A percentile compares a stretch with the other conserved stretches of the same genome.
These are phyloP conservation scores for Augochlorella aurata DNA, from an alignment of 2,888 invertebrate genomes.

Conservation along the genomic window DNA sequence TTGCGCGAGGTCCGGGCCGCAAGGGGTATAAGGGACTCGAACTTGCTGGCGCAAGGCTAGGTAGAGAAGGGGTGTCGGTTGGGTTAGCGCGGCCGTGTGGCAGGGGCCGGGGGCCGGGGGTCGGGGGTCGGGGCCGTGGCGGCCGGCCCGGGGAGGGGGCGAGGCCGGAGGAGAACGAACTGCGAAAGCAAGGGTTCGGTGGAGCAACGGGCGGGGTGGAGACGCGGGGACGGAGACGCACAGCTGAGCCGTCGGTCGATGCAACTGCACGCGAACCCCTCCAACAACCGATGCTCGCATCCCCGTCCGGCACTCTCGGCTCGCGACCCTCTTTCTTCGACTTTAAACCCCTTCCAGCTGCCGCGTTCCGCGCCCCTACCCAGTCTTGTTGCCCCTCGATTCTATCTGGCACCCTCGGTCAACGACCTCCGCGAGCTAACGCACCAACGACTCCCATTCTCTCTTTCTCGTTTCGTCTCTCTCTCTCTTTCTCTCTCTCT, in stretches of 20 bases:
- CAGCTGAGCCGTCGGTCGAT: conserved; percentile 79
- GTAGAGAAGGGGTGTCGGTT: conserved; percentile 10
- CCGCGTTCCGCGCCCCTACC: conserved; percentile 47
- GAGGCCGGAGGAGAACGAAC: conserved; percentile 63
- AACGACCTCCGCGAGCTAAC: conserved; percentile 78
- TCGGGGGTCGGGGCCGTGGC: conserved; percentile 7
- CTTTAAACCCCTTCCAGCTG: conserved; percentile 45
- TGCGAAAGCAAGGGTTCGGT: conserved; percentile 56
- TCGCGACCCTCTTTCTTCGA: conserved; percentile 46
- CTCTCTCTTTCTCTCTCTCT: conserved; percentile 42
- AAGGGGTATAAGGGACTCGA: conserved; percentile 59
- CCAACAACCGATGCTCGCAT: conserved; percentile 46
- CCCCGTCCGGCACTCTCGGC: conserved; percentile 45
- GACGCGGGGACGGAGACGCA: conserved; percentile 68
- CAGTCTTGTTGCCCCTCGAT: conserved; percentile 60
- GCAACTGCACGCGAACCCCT: conserved; percentile 77
- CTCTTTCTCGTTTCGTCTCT: conserved; percentile 34
- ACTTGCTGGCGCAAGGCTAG: conserved; percentile 44
- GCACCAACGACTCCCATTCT: conserved; percentile 65
- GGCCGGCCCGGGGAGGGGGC: conserved; percentile 43
- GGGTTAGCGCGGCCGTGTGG: conserved; percentile 9
- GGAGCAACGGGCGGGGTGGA: conserved; percentile 34
- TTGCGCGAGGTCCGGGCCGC: conserved; percentile 81
- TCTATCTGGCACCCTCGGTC: conserved; percentile 75
- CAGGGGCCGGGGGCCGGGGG: neutral